A percentile compares a stretch with the other conserved stretches of the same genome.
phyloP scores from a whole-genome alignment of 92 coral and sea anemone species.

The Blastomussa wellsi region DNA sequence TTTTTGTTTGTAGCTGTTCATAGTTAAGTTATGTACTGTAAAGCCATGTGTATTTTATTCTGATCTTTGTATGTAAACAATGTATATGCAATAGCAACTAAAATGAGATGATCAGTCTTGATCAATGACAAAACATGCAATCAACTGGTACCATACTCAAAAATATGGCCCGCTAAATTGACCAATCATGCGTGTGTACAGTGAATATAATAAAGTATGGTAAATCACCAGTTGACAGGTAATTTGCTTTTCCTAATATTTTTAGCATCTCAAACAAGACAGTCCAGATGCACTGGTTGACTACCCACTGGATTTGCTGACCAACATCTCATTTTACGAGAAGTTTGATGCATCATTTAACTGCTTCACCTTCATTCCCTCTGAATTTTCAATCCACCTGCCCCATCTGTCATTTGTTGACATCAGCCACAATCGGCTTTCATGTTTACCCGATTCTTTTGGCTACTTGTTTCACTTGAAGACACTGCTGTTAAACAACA shows the following conservation, averaged over 20 bases:
- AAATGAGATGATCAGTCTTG: too few relatives aligned
- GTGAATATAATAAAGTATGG: background rate
- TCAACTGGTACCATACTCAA: too few relatives aligned
- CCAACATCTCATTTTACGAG: conserved; percentile 84
- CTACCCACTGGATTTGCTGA: conserved; percentile 68
- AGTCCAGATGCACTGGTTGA: conserved; percentile 74
- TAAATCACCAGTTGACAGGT: background rate
- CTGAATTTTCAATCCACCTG: conserved; percentile 82
- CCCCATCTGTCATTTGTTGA: conserved; percentile 90
- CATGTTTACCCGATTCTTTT: conserved; percentile 88
- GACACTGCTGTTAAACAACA: conserved; percentile 82
- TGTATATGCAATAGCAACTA: too few relatives aligned
- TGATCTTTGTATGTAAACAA: background rate
- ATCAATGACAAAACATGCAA: too few relatives aligned
- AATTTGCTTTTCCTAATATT: background rate
- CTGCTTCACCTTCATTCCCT: conserved; percentile 77
- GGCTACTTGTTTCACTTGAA: conserved; percentile 85
- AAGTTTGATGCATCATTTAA: conserved; percentile 84
- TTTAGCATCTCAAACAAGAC: conserved; percentile 70
- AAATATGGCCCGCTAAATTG: too few relatives aligned
- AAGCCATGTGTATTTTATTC: background rate
- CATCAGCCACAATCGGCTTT: conserved; percentile 79
- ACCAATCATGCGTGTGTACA: background rate
- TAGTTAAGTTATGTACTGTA: background rate
- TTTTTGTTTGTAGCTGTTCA: background rate